Percentiles rank a stretch among this genome's conserved stretches.
phyloP scores from a whole-genome alignment of 2,888 invertebrate genomes.

The Aelia acuminata region DNA sequence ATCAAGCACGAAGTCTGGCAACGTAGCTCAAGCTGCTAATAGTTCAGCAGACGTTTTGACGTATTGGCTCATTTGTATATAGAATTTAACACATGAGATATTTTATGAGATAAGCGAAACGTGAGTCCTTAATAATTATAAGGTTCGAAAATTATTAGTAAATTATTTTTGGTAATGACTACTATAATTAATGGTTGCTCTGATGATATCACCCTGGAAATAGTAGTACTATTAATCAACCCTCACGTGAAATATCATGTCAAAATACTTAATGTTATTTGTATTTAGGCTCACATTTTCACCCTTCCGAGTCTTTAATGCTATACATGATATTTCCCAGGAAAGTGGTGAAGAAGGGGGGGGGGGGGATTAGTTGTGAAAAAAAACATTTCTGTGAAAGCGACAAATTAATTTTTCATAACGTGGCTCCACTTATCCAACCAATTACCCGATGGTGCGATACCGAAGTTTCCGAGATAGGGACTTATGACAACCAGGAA shows the following conservation, averaged over 20 bases:
- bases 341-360: no score
- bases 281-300: neutral
- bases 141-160: neutral
- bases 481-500: constrained; percentile 46
- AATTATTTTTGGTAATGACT: constrained; percentile 6
- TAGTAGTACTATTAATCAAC: neutral
- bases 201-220: constrained; percentile 13
- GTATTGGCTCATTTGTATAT: neutral
- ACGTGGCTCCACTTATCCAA: neutral
- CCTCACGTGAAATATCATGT: neutral
- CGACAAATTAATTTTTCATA: no score
- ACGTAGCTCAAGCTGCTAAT: neutral
- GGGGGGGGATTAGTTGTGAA: no score
- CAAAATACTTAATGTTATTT: neutral
- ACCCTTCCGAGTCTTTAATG: no score
- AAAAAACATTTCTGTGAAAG: no score
- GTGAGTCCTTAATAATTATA: neutral
- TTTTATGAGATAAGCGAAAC: neutral
- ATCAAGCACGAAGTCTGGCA: neutral
- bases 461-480: constrained; percentile 6
- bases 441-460: constrained; percentile 16
- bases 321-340: no score
- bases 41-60: neutral
- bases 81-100: neutral
- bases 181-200: constrained; percentile 18